Evolutionary conservation across 2,888 invertebrate species (phyloP), one percentile per base, ranked within the genome.

Genomic region (Galerucella nymphaeae): DNA sequence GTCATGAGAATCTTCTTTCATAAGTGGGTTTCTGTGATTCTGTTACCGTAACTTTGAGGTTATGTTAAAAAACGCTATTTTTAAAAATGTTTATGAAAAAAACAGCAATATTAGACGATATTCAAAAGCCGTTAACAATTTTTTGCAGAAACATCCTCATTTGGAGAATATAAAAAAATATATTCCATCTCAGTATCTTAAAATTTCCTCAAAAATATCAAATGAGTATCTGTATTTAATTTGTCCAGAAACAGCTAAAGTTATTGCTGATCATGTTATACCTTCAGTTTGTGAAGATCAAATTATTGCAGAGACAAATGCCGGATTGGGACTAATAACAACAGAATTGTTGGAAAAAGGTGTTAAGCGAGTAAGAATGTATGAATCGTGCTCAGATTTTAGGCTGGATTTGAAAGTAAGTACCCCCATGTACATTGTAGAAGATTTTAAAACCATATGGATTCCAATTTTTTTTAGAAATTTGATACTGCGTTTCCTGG

Each of bases 241-340:
- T 57, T 81, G 82, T 75, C 72, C 78, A 11, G 50, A 76, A 2
- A 73, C 80, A 20, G 84, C 83, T 4, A 80, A 80, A 70, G 75
- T 70, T 16, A 78, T 83, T 41, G 81, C 77, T 6, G 30, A 72
- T 9, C 70, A 79, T 69, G 68, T 84, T 63, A 59, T 79, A 18
- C 79, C 82, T 16, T 66, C 74, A 61, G 70, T 83, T 55, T 71
- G 76, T 30, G 53, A 69, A 30, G 75, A 79, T 72, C 82, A 82
- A 62, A 86, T 88, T 2, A 82, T 92, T 16, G 85, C 91, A n/a
- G 94, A 94, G 87, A 87, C 92, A 0, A 92, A 92, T 86, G 91
- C 94, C 0, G 94, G 94, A 0, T 85, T 91, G 57, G 93, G 94
- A 0, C 84, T 91, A 20, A 84, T 94, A 64, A 91, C 92, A 2